Conservation (phyloP, 2,888 invertebrate genomes). For the Coecobrya sp. region DNA sequence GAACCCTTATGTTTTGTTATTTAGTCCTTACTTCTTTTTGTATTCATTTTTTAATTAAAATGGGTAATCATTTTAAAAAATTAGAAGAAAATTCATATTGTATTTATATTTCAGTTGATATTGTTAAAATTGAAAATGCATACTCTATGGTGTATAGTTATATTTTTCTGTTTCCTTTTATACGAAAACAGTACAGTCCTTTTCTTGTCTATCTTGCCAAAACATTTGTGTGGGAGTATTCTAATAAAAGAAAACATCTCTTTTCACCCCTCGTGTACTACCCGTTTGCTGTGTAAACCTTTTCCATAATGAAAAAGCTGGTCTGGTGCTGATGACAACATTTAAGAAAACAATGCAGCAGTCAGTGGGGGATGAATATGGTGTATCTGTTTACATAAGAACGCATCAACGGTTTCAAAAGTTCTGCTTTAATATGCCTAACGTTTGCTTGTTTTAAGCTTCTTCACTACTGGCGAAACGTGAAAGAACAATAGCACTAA, state of each 20-base stretch:
- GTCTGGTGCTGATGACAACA: conserved; percentile 1
- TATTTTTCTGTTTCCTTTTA: neutral
- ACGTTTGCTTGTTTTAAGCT: conserved; percentile 8
- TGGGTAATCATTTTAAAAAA: neutral
- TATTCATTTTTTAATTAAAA: neutral
- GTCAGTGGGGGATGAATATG: conserved; percentile 10
- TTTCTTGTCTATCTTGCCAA: neutral
- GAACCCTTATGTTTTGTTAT: neutral
- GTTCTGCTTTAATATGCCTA: neutral
- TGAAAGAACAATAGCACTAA: conserved; percentile 7
- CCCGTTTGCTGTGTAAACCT: conserved; percentile 48
- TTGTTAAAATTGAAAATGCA: neutral
- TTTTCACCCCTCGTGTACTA: neutral
- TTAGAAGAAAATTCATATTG: too few relatives aligned
- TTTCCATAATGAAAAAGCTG: conserved; percentile 28
- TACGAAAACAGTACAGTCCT: neutral
- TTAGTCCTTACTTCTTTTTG: neutral
- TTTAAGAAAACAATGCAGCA: conserved; percentile 71
- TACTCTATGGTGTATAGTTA: neutral
- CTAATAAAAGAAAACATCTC: neutral
- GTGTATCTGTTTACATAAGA: conserved; percentile 63
- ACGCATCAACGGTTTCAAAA: conserved; percentile 61
- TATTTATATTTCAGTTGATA: too few relatives aligned
- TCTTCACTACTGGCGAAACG: neutral
- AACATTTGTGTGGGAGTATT: neutral